A percentile compares a stretch with the other conserved stretches of the same genome.
These are phyloP conservation scores for Bergia puertoricense DNA, from an alignment of 92 coral and sea anemone genomes.

Conservation along the genomic window DNA sequence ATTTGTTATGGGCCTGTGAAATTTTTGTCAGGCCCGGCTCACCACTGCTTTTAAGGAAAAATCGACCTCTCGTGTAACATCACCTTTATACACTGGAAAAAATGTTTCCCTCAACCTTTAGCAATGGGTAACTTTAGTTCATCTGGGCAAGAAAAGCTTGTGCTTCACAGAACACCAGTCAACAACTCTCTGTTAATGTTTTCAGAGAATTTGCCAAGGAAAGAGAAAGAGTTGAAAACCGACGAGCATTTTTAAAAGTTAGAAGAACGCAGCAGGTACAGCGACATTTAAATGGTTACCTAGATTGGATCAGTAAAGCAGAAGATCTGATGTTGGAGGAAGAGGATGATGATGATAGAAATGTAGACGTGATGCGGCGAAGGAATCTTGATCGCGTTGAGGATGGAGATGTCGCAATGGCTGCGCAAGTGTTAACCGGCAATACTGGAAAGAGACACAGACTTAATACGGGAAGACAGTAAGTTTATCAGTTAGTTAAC, in stretches of 20 bases:
- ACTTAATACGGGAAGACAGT: constrained; percentile 92
- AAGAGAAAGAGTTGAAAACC: constrained; percentile 98
- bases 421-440: constrained; percentile 92
- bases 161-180: background rate
- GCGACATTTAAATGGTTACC: constrained; percentile 91
- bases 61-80: too few species aligned
- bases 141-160: background rate
- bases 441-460: constrained; percentile 91
- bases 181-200: background rate
- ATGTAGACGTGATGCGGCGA: constrained; percentile 71
- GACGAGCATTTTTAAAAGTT: constrained; percentile 97
- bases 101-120: too few species aligned
- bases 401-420: constrained; percentile 98
- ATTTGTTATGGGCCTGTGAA: too few species aligned
- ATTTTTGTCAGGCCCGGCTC: too few species aligned
- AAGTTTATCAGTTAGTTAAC: constrained; percentile 23
- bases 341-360: constrained; percentile 89
- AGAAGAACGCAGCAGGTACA: constrained; percentile 97
- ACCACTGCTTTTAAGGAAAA: too few species aligned
- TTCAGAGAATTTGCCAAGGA: constrained; percentile 98
- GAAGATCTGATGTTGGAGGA: constrained; percentile 96
- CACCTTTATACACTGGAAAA: too few species aligned
- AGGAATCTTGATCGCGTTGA: constrained; percentile 86
- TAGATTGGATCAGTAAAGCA: constrained; percentile 99
- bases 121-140: background rate